Conservation (phyloP, 2,113 vertebrate genomes). For the Gorsachius goisagi region DNA sequence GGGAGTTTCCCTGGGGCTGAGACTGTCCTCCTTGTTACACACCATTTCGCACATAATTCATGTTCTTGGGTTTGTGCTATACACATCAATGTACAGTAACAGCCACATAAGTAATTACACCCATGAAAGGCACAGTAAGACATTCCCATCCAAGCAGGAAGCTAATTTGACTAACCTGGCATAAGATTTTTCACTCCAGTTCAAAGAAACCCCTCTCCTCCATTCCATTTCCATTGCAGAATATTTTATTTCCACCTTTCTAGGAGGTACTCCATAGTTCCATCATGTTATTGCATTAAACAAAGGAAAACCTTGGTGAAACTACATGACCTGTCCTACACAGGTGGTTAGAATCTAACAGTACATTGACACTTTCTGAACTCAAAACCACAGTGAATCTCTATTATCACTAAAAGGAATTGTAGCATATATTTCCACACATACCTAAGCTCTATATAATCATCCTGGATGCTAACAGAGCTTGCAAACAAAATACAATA, state of each 20-base stretch:
- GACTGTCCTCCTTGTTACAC: not conserved
- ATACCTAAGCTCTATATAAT: not conserved
- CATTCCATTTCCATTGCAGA: not conserved
- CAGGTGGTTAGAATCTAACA: not conserved
- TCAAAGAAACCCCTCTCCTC: not conserved
- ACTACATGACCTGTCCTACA: not conserved
- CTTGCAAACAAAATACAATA: not conserved
- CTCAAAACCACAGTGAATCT: not conserved
- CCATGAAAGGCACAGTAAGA: not conserved
- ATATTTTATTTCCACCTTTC: not conserved
- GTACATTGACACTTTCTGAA: not conserved
- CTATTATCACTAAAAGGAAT: not conserved
- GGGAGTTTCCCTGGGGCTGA: not conserved
- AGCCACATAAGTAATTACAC: not conserved
- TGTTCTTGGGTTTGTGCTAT: not conserved
- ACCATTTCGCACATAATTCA: not conserved
- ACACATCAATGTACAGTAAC: not conserved
- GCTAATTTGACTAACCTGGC: not conserved
- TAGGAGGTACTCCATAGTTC: not conserved
- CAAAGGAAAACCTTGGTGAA: not conserved
- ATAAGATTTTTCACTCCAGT: not conserved
- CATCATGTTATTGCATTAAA: not conserved
- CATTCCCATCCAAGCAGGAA: not conserved
- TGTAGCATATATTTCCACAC: not conserved
- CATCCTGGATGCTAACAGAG: not conserved